phyloP scores from a whole-genome alignment of 1,140 invertebrate species.

The Meteorus sp. region DNA sequence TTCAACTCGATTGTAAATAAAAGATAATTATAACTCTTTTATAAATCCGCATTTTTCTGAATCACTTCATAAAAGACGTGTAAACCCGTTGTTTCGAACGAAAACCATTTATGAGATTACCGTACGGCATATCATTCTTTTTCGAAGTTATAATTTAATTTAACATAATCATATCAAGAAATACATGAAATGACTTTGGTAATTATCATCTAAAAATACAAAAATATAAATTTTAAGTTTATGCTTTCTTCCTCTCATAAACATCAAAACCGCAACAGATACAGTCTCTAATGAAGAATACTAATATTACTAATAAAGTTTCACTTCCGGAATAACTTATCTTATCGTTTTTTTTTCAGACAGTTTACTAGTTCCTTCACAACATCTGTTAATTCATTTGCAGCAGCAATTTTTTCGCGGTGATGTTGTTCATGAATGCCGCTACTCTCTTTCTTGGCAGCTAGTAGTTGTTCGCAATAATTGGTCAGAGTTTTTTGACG shows the following conservation, averaged over 20 bases:
- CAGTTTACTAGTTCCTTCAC: not conserved
- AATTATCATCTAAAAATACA: no score
- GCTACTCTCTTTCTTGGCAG: conserved; percentile 2
- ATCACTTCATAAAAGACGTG: no score
- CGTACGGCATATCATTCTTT: no score
- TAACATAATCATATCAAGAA: no score
- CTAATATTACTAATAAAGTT: not conserved
- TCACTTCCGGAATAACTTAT: not conserved
- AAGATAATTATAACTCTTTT: not conserved
- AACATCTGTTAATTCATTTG: not conserved
- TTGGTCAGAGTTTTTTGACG: not conserved
- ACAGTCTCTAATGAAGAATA: not conserved
- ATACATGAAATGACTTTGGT: no score
- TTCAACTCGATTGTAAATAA: not conserved
- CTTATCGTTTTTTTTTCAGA: not conserved
- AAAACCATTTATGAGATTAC: no score
- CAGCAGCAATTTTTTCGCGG: not conserved
- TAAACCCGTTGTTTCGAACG: no score
- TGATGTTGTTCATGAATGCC: not conserved
- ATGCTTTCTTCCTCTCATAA: no score
- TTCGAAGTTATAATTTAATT: no score
- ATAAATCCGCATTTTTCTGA: not conserved
- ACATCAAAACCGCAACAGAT: not conserved
- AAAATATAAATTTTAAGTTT: no score
- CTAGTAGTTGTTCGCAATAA: conserved; percentile 6